These are phyloP conservation scores for Elephantulus edwardii DNA, from an alignment of 2,113 vertebrate species.

Conservation along the genomic window DNA sequence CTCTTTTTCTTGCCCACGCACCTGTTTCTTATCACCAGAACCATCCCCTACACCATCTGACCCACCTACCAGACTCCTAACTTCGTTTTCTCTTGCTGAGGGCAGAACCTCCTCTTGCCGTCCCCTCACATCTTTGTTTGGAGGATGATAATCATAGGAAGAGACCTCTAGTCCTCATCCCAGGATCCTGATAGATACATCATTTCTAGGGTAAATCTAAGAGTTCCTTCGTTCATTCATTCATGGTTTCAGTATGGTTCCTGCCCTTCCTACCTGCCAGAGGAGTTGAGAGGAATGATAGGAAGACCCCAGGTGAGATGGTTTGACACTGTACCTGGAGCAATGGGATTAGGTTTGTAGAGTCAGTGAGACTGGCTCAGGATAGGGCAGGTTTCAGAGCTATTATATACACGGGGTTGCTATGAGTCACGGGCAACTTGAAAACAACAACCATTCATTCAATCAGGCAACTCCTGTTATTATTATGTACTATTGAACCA, in stretches of 20 bases:
- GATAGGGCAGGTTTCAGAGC: no score
- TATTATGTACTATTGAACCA: no score
- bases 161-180: not conserved
- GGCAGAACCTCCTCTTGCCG: not conserved
- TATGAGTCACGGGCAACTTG: no score
- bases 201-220: not conserved
- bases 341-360: no score
- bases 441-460: not conserved
- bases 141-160: not conserved
- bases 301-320: no score
- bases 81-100: conserved; percentile 9
- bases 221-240: not conserved
- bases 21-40: not conserved
- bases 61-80: not conserved
- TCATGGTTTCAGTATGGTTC: not conserved
- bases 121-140: not conserved
- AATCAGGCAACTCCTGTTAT: not conserved
- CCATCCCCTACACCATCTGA: not conserved
- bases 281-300: not conserved
- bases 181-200: not conserved
- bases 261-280: not conserved
- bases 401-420: no score
- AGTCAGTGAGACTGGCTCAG: no score
- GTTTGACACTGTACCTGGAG: no score
- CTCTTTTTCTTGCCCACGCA: no score